Conservation (phyloP, 2,888 invertebrate species). For the Coleophora flavipennella region DNA sequence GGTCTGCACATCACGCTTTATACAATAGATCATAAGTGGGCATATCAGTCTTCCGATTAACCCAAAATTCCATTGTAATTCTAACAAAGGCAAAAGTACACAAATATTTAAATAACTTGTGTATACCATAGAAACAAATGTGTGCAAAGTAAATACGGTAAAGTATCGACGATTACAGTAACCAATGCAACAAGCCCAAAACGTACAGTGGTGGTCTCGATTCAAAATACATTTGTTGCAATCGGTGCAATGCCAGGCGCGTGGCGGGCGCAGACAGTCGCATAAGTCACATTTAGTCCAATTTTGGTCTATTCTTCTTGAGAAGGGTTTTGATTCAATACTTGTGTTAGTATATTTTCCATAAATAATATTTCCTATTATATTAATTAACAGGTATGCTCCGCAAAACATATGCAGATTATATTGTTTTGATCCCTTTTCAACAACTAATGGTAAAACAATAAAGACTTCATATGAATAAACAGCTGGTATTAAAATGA, state of each 20-base stretch:
- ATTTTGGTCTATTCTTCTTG: neutral
- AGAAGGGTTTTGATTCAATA: neutral
- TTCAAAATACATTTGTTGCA: neutral
- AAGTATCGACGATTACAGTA: neutral
- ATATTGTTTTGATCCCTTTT: neutral
- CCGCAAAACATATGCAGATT: neutral
- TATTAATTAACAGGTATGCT: neutral
- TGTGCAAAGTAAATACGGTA: neutral
- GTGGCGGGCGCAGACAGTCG: neutral
- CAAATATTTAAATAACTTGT: neutral
- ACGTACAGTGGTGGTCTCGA: neutral
- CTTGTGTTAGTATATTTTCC: neutral
- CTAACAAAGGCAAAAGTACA: no score
- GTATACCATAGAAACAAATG: neutral
- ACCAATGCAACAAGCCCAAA: neutral
- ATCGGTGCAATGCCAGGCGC: neutral
- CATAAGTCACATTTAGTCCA: neutral
- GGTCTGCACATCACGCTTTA: neutral
- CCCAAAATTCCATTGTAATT: no score
- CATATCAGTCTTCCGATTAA: neutral
- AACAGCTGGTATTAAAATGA: neutral
- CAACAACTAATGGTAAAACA: neutral
- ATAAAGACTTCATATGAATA: neutral
- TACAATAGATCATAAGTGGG: neutral
- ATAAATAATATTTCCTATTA: neutral